Conservation (phyloP, 2,113 vertebrate species). For the Macrotis lagotis region DNA sequence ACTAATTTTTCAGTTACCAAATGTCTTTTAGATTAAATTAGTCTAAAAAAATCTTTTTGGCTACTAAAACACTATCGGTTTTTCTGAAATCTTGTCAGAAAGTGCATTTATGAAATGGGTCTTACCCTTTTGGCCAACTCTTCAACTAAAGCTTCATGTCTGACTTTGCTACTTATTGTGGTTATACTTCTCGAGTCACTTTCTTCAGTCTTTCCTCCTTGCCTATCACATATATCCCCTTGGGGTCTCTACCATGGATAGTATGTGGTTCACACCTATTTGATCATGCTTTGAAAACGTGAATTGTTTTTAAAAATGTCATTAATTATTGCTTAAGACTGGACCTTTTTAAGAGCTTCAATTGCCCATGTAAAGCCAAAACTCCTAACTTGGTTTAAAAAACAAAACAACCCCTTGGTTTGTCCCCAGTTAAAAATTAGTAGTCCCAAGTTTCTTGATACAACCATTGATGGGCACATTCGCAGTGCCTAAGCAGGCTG, state of each 20-base stretch:
- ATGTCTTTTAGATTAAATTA: background rate
- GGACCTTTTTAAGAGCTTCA: background rate
- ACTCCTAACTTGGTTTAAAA: background rate
- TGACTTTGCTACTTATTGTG: background rate
- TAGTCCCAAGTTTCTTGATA: background rate
- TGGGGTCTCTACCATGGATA: background rate
- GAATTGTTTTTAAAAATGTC: background rate
- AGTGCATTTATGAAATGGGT: background rate
- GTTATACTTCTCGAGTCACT: background rate
- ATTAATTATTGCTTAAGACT: no score
- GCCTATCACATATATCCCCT: no score
- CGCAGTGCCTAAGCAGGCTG: background rate
- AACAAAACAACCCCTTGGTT: background rate
- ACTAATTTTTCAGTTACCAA: background rate
- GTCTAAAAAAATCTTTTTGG: background rate
- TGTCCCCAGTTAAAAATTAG: background rate
- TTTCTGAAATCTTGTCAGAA: constrained; percentile 21
- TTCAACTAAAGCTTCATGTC: background rate
- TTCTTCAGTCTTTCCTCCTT: background rate
- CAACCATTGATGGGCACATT: background rate
- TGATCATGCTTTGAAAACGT: background rate
- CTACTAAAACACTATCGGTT: constrained; percentile 42
- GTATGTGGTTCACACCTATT: background rate
- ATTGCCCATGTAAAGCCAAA: background rate
- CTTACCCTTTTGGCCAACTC: background rate